Conservation (phyloP, 2,888 invertebrate species). For the Stratiomys singularior region DNA sequence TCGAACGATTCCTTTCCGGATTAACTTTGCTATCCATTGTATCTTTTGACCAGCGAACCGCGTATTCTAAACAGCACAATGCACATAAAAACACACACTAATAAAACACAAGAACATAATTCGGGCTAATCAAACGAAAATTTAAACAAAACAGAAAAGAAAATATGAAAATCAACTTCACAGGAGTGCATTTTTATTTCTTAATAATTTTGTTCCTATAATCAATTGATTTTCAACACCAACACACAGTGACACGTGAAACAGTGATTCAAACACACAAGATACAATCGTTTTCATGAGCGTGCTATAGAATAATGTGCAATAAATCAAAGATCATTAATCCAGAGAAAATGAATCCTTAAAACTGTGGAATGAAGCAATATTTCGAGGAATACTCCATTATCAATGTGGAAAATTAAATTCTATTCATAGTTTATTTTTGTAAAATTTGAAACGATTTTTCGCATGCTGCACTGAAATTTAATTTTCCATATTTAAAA, state of each 20-base stretch:
- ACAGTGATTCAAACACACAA: conserved; percentile 10
- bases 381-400: background rate
- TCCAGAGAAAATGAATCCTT: background rate
- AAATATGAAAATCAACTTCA: background rate
- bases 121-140: background rate
- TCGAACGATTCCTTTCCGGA: conserved; percentile 39
- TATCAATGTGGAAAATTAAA: too few relatives aligned
- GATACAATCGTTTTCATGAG: conserved; percentile 8
- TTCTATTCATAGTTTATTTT: too few relatives aligned
- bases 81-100: conserved; percentile 30
- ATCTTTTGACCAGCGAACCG: background rate
- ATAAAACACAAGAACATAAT: conserved; percentile 2
- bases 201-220: background rate
- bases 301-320: conserved; percentile 4
- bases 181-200: background rate
- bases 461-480: background rate
- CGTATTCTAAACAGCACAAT: conserved; percentile 11
- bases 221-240: background rate
- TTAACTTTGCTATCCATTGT: background rate
- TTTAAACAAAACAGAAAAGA: background rate
- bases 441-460: too few relatives aligned
- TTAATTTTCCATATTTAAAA: background rate
- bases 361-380: background rate
- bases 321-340: too few relatives aligned
- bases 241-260: conserved; percentile 22